These are phyloP conservation scores for Dynastes maya DNA, from an alignment of 2,888 invertebrate species.

Conservation along the genomic window DNA sequence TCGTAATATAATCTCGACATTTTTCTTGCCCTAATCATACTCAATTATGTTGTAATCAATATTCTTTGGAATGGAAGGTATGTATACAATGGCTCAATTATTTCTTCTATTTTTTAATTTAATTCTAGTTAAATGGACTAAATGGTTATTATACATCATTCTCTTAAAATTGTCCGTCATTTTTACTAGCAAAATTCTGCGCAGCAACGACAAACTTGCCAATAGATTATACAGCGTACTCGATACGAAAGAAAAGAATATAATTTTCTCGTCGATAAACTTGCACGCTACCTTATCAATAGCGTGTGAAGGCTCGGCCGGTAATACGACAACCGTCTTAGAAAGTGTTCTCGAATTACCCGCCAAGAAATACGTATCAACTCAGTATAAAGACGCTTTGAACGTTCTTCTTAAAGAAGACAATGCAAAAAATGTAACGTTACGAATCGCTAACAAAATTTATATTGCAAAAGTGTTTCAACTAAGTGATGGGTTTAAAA, in stretches of 20 bases:
- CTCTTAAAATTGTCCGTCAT: neutral
- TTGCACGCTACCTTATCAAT: neutral
- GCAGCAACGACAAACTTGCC: neutral
- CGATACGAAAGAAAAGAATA: neutral
- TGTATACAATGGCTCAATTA: too few species aligned
- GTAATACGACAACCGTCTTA: neutral
- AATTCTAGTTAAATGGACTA: too few species aligned
- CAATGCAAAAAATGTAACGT: conserved; percentile 1
- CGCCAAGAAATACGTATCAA: neutral
- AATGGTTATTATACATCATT: too few species aligned
- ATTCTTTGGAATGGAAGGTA: too few species aligned
- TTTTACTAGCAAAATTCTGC: neutral
- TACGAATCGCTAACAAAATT: conserved; percentile 40
- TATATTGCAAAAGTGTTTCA: conserved; percentile 74
- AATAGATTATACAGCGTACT: neutral
- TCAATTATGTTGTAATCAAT: too few species aligned
- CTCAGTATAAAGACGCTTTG: neutral
- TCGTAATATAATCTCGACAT: too few species aligned
- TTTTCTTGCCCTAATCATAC: too few species aligned
- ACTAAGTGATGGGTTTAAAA: conserved; percentile 73
- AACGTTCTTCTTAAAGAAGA: neutral
- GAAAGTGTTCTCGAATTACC: neutral
- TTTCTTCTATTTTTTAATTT: too few species aligned
- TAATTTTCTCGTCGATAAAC: conserved; percentile 7
- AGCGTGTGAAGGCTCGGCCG: neutral